Conservation (phyloP, 2,797 vertebrate genomes). For the Botia kubotai region DNA sequence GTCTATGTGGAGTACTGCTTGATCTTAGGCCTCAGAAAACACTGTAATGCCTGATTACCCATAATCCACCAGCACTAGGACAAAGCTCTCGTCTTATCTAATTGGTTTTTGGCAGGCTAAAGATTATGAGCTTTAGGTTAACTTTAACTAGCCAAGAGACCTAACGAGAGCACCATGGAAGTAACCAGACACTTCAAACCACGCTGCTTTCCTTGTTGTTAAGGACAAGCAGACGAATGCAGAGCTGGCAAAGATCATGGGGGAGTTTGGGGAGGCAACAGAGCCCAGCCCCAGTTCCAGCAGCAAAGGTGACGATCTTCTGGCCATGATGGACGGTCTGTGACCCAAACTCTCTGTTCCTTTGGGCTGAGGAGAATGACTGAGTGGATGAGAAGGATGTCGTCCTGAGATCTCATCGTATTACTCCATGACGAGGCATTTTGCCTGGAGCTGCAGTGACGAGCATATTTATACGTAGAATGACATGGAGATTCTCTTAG, state of each 20-base stretch:
- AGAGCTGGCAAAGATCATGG: conserved; percentile 92
- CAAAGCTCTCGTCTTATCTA: conserved; percentile 26
- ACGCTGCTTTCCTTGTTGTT: conserved; percentile 62
- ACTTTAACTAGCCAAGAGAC: conserved; percentile 50
- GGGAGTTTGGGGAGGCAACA: conserved; percentile 82
- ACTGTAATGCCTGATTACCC: conserved; percentile 38
- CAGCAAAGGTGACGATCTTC: conserved; percentile 92
- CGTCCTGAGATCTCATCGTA: conserved; percentile 39
- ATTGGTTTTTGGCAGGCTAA: conserved; percentile 46
- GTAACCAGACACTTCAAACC: conserved; percentile 45
- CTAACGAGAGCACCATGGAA: conserved; percentile 58
- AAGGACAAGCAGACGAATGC: conserved; percentile 87
- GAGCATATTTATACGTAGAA: conserved; percentile 10
- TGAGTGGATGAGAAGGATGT: conserved; percentile 41
- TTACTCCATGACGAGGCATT: conserved; percentile 44
- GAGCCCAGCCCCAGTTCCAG: conserved; percentile 71
- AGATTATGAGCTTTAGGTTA: conserved; percentile 47
- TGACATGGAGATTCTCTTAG: conserved; percentile 3
- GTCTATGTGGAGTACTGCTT: background rate
- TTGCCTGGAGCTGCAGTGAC: conserved; percentile 25
- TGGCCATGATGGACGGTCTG: conserved; percentile 95
- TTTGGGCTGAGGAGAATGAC: conserved; percentile 39
- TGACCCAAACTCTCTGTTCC: conserved; percentile 66
- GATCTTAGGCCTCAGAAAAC: conserved; percentile 24
- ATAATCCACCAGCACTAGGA: conserved; percentile 43